A percentile compares a stretch with the other conserved stretches of the same genome.
phyloP scores from a whole-genome alignment of 1,140 invertebrate species.

The Drosophila persimilis region DNA sequence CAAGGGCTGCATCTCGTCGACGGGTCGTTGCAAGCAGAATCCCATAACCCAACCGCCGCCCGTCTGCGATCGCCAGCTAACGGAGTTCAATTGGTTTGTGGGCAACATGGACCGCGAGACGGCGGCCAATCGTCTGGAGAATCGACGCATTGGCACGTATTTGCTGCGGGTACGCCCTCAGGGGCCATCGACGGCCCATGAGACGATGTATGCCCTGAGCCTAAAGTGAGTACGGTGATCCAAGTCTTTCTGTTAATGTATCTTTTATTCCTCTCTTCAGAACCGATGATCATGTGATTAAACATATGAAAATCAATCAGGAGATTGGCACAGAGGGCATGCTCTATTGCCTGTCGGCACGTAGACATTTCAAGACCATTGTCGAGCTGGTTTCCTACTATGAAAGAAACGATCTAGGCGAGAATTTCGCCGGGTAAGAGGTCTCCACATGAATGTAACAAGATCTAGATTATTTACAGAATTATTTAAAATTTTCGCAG shows the following conservation, averaged over 20 bases:
- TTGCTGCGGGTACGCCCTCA: constrained; percentile 92
- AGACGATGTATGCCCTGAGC: constrained; percentile 93
- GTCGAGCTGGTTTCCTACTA: constrained; percentile 96
- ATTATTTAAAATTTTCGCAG: constrained; percentile 82
- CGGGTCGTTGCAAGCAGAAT: constrained; percentile 87
- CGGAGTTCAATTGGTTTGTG: constrained; percentile 85
- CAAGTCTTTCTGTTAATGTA: background rate
- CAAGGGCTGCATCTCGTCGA: constrained; percentile 90
- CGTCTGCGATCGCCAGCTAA: constrained; percentile 80
- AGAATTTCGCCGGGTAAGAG: constrained; percentile 93
- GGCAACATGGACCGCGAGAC: constrained; percentile 94
- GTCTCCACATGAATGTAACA: too few species aligned
- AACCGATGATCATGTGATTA: constrained; percentile 84
- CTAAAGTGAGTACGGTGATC: constrained; percentile 89
- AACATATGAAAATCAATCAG: constrained; percentile 95
- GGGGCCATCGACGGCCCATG: constrained; percentile 84
- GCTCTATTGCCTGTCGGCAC: constrained; percentile 93
- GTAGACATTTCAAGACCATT: constrained; percentile 94
- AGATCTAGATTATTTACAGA: background rate
- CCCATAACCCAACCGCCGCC: constrained; percentile 84
- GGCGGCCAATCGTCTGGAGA: constrained; percentile 90
- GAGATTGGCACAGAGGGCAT: constrained; percentile 85
- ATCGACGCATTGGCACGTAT: constrained; percentile 93
- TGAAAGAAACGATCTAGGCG: constrained; percentile 92
- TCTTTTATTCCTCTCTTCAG: constrained; percentile 14